Conservation (phyloP, 2,888 invertebrate species). For the Eurois occulta region DNA sequence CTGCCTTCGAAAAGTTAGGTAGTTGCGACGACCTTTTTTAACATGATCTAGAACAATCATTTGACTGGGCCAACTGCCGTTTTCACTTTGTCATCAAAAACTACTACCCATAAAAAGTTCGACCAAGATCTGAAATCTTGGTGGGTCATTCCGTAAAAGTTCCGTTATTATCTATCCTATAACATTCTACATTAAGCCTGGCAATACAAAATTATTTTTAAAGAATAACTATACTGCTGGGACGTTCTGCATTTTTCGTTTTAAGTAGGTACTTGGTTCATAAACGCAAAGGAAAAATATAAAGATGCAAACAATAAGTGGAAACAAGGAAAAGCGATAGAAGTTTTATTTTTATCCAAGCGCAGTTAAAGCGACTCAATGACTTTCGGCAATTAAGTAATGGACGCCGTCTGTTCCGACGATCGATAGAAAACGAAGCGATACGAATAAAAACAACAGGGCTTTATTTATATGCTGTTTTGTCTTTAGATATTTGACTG, state of each 20-base stretch:
- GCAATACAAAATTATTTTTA: too few relatives aligned
- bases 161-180: too few relatives aligned
- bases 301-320: conserved; percentile 27
- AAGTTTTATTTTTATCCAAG: conserved; percentile 50
- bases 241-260: background rate
- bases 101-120: background rate
- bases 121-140: background rate
- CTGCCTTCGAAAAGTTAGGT: background rate
- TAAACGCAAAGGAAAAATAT: conserved; percentile 19
- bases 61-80: background rate
- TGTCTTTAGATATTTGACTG: background rate
- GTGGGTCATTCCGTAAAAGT: background rate
- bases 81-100: background rate
- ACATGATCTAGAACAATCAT: background rate
- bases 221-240: background rate
- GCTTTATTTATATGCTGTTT: conserved; percentile 30
- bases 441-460: conserved; percentile 32
- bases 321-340: conserved; percentile 28
- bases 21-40: background rate
- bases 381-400: conserved; percentile 77
- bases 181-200: background rate
- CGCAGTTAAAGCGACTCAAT: conserved; percentile 60
- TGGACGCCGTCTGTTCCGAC: conserved; percentile 67
- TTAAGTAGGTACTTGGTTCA: background rate
- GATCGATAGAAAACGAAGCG: conserved; percentile 64